Evolutionary conservation across 2,797 vertebrate genomes (phyloP).

Genomic region (Ptychadena robeensis): DNA sequence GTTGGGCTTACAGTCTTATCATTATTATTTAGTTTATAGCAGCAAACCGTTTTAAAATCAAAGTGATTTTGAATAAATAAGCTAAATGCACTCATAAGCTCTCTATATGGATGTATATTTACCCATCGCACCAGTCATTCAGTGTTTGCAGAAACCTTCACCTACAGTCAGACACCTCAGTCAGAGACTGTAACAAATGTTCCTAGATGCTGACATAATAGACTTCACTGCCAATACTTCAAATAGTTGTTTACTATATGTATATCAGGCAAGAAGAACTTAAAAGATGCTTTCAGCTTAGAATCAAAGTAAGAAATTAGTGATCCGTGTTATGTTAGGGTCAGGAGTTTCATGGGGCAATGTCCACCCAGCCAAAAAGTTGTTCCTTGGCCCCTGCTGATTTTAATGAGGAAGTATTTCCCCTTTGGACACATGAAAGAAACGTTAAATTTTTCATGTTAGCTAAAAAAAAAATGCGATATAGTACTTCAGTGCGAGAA

Average conservation of each 20-base stretch:
- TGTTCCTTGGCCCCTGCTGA: slow-evolving; percentile 6
- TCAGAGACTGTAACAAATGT: not conserved
- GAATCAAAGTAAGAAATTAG: not conserved
- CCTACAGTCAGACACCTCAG: not conserved
- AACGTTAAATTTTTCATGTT: not conserved
- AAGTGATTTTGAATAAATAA: too few relatives aligned
- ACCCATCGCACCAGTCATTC: not conserved
- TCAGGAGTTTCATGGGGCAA: slow-evolving; percentile 7
- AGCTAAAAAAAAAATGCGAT: not conserved
- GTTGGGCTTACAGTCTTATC: too few relatives aligned
- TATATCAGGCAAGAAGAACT: not conserved
- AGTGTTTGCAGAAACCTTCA: not conserved
- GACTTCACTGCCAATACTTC: not conserved
- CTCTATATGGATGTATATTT: not conserved
- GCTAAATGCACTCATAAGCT: not conserved
- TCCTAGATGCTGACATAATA: not conserved
- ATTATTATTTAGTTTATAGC: not conserved
- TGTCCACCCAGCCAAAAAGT: slow-evolving; percentile 7
- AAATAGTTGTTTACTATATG: not conserved
- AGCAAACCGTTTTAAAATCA: too few relatives aligned
- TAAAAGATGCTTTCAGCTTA: not conserved
- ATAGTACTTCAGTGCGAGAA: not conserved
- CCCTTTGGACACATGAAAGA: slow-evolving; percentile 4
- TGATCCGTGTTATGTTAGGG: not conserved
- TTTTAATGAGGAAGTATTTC: slow-evolving; percentile 4